These are phyloP conservation scores for Heptranchias perlo DNA, from an alignment of 2,113 vertebrate genomes.

Conservation along the genomic window DNA sequence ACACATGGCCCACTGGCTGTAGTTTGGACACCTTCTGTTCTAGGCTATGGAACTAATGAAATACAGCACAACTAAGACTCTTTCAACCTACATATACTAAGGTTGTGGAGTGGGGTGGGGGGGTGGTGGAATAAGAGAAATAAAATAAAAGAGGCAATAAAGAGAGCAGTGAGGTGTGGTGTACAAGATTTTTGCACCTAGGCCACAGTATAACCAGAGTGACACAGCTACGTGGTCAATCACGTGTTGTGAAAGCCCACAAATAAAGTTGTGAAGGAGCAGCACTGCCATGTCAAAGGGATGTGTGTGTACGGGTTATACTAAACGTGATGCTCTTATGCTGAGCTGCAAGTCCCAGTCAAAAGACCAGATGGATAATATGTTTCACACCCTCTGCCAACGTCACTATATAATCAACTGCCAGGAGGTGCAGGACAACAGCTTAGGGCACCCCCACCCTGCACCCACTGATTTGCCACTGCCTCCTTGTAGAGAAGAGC, in stretches of 20 bases:
- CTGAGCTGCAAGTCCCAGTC: not conserved
- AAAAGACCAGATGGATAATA: not conserved
- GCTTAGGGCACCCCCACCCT: not conserved
- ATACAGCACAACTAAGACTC: not conserved
- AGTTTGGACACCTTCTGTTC: not conserved
- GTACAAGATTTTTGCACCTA: too few relatives aligned
- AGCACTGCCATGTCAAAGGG: too few relatives aligned
- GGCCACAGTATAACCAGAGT: too few relatives aligned
- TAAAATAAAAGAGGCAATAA: too few relatives aligned
- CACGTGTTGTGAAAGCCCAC: too few relatives aligned
- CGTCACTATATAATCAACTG: not conserved
- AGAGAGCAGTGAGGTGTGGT: too few relatives aligned
- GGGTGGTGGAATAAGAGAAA: not conserved
- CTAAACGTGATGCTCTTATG: too few relatives aligned
- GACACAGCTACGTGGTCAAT: too few relatives aligned
- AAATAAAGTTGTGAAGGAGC: too few relatives aligned
- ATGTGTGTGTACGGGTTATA: too few relatives aligned
- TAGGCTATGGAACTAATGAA: not conserved
- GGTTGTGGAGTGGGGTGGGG: not conserved
- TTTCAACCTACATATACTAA: not conserved
- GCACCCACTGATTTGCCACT: too few relatives aligned
- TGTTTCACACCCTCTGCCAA: too few relatives aligned
- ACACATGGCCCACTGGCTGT: not conserved
- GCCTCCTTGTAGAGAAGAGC: not conserved
- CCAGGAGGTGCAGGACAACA: not conserved